These are phyloP conservation scores for Orcinus orca DNA, from an alignment of 2,113 vertebrate genomes.

Conservation along the genomic window DNA sequence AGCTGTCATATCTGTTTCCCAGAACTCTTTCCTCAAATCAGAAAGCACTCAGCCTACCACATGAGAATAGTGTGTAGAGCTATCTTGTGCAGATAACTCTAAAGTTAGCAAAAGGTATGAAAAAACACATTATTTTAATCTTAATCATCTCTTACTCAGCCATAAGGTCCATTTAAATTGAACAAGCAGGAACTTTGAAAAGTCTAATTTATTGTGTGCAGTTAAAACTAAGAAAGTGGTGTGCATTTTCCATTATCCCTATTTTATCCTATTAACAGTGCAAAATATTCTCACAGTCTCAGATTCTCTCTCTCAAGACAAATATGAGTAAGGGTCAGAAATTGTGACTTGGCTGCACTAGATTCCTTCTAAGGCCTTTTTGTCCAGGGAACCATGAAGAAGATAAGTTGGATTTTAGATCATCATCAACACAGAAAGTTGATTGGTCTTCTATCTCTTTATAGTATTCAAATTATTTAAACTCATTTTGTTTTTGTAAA, in stretches of 20 bases:
- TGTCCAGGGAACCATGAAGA: background rate
- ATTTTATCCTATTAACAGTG: background rate
- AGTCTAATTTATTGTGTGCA: background rate
- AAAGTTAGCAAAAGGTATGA: background rate
- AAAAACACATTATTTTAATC: background rate
- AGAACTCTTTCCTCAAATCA: constrained; percentile 17
- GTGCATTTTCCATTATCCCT: background rate
- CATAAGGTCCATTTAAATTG: background rate
- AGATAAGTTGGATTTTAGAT: background rate
- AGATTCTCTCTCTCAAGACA: background rate
- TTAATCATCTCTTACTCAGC: background rate
- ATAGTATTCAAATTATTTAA: background rate
- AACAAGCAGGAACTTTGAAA: background rate
- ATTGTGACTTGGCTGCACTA: background rate
- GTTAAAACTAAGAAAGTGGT: background rate
- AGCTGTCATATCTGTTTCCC: constrained; percentile 55
- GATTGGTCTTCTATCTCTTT: background rate
- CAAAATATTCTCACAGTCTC: background rate
- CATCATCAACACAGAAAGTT: background rate
- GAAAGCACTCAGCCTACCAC: background rate
- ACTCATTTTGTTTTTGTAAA: background rate
- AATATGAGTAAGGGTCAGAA: background rate
- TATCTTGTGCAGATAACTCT: background rate
- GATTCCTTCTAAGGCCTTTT: background rate
- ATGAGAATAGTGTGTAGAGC: background rate